These are phyloP conservation scores for Popillia japonica DNA, from an alignment of 1,140 invertebrate species.

Conservation along the genomic window DNA sequence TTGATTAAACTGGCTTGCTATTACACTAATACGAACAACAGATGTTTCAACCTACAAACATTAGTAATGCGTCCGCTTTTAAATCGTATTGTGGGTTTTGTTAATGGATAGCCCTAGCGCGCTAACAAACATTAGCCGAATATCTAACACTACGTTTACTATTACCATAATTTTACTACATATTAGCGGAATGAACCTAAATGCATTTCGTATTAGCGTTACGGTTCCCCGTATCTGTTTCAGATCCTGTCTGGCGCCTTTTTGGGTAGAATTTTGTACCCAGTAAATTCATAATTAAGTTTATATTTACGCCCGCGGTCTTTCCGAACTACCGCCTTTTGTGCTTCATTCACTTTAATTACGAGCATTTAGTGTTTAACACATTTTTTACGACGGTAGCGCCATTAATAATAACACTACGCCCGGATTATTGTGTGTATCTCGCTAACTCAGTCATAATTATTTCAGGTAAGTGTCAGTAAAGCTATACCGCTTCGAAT, in stretches of 20 bases:
- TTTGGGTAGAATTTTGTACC: too few species aligned
- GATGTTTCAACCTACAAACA: too few species aligned
- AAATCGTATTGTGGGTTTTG: background rate
- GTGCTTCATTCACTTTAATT: background rate
- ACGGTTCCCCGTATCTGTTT: too few species aligned
- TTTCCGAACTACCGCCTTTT: too few species aligned
- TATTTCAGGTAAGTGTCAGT: background rate
- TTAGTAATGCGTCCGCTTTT: background rate
- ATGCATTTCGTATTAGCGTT: background rate
- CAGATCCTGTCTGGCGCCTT: too few species aligned
- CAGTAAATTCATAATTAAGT: background rate
- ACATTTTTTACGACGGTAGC: background rate
- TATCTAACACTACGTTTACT: background rate
- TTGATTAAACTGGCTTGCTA: too few species aligned
- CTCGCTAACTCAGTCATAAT: background rate
- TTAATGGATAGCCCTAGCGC: background rate
- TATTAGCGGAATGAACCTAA: slow-evolving; percentile 10
- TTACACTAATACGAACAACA: too few species aligned
- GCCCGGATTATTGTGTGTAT: background rate
- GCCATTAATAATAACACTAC: background rate
- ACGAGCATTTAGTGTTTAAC: background rate
- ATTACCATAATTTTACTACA: slow-evolving; percentile 2
- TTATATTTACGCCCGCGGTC: background rate
- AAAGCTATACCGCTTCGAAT: background rate
- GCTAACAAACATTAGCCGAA: slow-evolving; percentile 5